A percentile compares a stretch with the other conserved stretches of the same genome.
Evolutionary conservation across 2,797 vertebrate species (phyloP).

Genomic region (Australoheros facetus): DNA sequence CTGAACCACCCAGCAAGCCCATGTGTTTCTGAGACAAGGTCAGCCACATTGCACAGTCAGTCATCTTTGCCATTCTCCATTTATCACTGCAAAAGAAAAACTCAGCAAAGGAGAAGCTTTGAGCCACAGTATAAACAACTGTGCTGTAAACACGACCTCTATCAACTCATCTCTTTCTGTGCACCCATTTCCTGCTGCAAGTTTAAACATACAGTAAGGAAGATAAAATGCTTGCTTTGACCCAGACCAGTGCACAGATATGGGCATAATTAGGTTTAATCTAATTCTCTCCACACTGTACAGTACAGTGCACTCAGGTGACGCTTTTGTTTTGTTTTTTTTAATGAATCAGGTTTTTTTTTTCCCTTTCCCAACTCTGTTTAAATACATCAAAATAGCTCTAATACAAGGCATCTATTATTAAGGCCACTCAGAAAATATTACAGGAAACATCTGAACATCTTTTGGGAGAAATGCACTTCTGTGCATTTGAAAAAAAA

Average conservation of each 20-base stretch:
- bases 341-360: not conserved
- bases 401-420: not conserved
- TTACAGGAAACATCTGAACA: not conserved
- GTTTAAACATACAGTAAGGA: conserved; percentile 26
- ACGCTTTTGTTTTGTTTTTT: not conserved
- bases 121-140: conserved; percentile 23
- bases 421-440: not conserved
- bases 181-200: conserved; percentile 45
- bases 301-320: not conserved
- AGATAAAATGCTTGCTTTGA: conserved; percentile 50
- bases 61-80: conserved; percentile 13
- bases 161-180: not conserved
- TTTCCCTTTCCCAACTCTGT: not conserved
- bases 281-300: not conserved
- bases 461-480: not conserved
- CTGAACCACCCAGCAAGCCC: conserved; percentile 4
- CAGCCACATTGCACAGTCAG: not conserved
- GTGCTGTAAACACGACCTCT: conserved; percentile 30
- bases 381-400: not conserved
- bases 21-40: conserved; percentile 39
- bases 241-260: conserved; percentile 17
- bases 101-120: conserved; percentile 17
- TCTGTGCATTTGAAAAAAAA: not conserved
- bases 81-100: conserved; percentile 16
- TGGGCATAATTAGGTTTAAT: conserved; percentile 10